phyloP scores from a whole-genome alignment of 1,140 invertebrate species.

The Homarus americanus region DNA sequence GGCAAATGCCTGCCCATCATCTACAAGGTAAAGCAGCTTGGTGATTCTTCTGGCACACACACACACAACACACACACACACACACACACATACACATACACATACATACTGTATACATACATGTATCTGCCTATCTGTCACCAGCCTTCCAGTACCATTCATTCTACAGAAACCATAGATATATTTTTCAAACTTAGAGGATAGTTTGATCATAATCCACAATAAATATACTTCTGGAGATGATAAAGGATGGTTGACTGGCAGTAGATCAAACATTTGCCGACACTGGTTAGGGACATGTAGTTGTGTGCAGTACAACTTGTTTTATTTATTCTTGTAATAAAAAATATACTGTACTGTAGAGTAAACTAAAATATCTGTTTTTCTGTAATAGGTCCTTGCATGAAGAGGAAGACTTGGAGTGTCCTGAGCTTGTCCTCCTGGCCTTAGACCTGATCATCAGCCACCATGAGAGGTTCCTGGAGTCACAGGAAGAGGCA shows the following conservation, averaged over 20 bases:
- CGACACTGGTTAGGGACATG: no score
- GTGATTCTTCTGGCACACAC: no score
- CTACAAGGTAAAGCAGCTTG: constrained; percentile 20
- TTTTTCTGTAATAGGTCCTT: constrained; percentile 25
- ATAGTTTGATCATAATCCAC: no score
- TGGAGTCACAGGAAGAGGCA: constrained; percentile 50
- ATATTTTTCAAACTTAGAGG: neutral
- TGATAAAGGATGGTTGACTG: no score
- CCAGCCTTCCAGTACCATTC: no score
- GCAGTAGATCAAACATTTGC: no score
- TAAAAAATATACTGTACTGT: neutral
- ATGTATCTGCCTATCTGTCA: no score
- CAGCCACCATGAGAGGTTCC: constrained; percentile 60
- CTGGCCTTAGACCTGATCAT: constrained; percentile 62
- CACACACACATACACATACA: no score
- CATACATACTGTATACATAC: no score
- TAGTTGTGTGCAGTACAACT: no score
- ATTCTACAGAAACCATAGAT: neutral
- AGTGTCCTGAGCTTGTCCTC: constrained; percentile 60
- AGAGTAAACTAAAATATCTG: neutral
- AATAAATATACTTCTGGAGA: no score
- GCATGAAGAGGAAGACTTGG: constrained; percentile 43
- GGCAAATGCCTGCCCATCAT: constrained; percentile 28
- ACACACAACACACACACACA: no score
- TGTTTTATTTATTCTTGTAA: neutral